phyloP scores from a whole-genome alignment of 2,113 vertebrate genomes.

The Eonycteris spelaea region DNA sequence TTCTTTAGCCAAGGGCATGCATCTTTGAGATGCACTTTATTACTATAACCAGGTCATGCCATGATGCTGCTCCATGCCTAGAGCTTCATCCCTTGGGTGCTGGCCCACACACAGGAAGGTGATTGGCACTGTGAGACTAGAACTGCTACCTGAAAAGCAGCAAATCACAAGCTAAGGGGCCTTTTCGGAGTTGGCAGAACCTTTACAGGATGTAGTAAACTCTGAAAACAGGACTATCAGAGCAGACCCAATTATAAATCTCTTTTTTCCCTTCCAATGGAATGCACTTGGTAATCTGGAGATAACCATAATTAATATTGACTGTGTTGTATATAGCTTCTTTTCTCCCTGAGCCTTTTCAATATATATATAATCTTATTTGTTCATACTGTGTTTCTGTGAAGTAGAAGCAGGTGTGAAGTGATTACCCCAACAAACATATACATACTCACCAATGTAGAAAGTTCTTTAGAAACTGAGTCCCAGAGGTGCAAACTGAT shows the following conservation, averaged over 20 bases:
- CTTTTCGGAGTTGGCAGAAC: not conserved
- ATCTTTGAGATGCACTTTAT: not conserved
- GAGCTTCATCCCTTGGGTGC: not conserved
- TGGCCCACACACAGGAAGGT: not conserved
- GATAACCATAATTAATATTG: not conserved
- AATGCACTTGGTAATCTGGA: not conserved
- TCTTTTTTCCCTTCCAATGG: not conserved
- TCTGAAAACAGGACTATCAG: not conserved
- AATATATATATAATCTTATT: too few relatives aligned
- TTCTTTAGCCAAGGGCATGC: not conserved
- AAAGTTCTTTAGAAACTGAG: not conserved
- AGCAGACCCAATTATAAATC: not conserved
- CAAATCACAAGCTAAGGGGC: not conserved
- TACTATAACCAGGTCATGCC: not conserved
- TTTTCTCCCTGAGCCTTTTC: not conserved
- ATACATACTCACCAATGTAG: not conserved
- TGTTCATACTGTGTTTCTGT: not conserved
- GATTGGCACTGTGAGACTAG: not conserved
- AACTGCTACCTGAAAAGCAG: not conserved
- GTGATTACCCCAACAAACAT: not conserved
- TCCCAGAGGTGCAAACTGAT: not conserved
- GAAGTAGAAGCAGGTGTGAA: slow-evolving; percentile 12
- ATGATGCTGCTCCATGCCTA: not conserved
- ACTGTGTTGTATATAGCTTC: not conserved
- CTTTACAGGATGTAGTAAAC: not conserved